Evolutionary conservation across 2,797 vertebrate genomes (phyloP).

Genomic region (Sebastes diaconus): DNA sequence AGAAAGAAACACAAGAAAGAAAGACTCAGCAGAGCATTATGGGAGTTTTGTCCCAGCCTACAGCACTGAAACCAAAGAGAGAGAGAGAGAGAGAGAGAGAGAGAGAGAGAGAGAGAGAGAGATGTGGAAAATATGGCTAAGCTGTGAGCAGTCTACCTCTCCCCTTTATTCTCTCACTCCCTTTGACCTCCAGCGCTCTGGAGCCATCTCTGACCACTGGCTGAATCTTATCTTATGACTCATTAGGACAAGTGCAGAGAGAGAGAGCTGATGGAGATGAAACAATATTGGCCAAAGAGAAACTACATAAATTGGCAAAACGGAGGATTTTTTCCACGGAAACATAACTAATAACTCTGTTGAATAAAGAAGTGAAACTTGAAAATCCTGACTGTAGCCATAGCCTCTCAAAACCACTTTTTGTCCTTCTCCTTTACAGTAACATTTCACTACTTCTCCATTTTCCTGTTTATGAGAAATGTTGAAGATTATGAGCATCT

Average conservation of each 20-base stretch:
- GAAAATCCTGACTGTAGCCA: not conserved
- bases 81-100: not conserved
- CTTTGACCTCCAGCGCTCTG: conserved; percentile 9
- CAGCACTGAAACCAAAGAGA: not conserved
- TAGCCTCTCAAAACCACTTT: not conserved
- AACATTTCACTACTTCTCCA: conserved; percentile 42
- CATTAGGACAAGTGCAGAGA: conserved; percentile 9
- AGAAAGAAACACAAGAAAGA: not conserved
- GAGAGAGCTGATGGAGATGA: conserved; percentile 1
- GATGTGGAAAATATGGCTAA: conserved; percentile 16
- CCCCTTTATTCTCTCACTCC: not conserved
- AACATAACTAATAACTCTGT: conserved; percentile 26
- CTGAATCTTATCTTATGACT: conserved; percentile 31
- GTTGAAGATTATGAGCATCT: conserved; percentile 4
- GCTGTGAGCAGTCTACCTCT: conserved; percentile 16
- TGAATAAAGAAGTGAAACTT: conserved; percentile 62
- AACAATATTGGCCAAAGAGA: not conserved
- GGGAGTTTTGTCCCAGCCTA: conserved; percentile 6
- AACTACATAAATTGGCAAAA: conserved; percentile 8
- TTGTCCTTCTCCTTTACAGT: conserved; percentile 20
- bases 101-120: not conserved
- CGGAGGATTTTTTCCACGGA: conserved; percentile 5
- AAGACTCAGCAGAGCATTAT: not conserved
- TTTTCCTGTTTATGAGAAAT: conserved; percentile 44
- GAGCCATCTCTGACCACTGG: conserved; percentile 26